phyloP scores from a whole-genome alignment of 2,888 invertebrate species.

The Leucophora obtusa region DNA sequence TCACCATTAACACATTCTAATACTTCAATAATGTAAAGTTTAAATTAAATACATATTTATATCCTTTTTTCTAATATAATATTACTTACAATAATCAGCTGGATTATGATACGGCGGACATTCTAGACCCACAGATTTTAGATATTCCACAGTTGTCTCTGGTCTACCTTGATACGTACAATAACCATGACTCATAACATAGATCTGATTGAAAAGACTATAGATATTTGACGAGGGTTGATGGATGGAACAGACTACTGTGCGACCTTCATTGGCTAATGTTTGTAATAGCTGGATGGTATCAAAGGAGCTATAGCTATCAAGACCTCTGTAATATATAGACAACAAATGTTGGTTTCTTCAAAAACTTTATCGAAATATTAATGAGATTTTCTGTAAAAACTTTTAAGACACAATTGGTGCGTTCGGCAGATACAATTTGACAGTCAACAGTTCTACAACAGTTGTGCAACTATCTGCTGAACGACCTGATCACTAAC shows the following conservation, averaged over 20 bases:
- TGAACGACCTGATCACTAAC: too few relatives aligned
- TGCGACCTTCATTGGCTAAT: slow-evolving; percentile 89
- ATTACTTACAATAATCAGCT: slow-evolving; percentile 91
- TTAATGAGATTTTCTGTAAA: too few relatives aligned
- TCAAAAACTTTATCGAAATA: too few relatives aligned
- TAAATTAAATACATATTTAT: background rate
- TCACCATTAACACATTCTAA: slow-evolving; percentile 93
- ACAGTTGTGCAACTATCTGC: too few relatives aligned
- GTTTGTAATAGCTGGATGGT: slow-evolving; percentile 89
- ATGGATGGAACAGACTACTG: slow-evolving; percentile 96
- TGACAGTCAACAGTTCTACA: too few relatives aligned
- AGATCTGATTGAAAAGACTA: slow-evolving; percentile 93
- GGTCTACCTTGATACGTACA: slow-evolving; percentile 93
- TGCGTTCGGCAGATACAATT: too few relatives aligned
- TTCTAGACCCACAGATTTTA: slow-evolving; percentile 86
- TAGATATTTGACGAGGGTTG: slow-evolving; percentile 95
- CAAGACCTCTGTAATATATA: slow-evolving; percentile 84
- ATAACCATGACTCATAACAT: slow-evolving; percentile 90
- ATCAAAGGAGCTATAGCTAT: slow-evolving; percentile 91
- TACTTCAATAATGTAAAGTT: slow-evolving; percentile 80
- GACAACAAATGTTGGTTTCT: background rate
- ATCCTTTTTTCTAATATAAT: background rate
- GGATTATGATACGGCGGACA: slow-evolving; percentile 98
- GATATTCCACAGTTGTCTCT: slow-evolving; percentile 88
- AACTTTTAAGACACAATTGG: too few relatives aligned